These are phyloP conservation scores for Neosilurus hyrtlii DNA, from an alignment of 2,797 vertebrate species.

Conservation along the genomic window DNA sequence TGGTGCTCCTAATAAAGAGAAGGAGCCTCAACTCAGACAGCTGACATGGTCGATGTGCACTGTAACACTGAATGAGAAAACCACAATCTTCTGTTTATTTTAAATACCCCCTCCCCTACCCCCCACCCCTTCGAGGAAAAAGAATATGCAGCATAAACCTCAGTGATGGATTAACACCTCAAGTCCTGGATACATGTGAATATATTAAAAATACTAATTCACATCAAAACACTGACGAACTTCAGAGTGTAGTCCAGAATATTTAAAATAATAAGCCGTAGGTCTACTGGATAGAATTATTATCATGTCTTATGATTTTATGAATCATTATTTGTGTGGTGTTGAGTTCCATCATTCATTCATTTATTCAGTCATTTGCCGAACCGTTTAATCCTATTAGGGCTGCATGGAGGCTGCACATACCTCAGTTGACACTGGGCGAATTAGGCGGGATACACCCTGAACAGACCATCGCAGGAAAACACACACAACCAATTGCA, in stretches of 20 bases:
- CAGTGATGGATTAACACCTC: slow-evolving; percentile 23
- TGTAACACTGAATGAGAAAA: slow-evolving; percentile 34
- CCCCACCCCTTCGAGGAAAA: slow-evolving; percentile 21
- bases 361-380: no score
- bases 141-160: slow-evolving; percentile 12
- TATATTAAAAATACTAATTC: not conserved
- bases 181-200: slow-evolving; percentile 4
- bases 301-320: not conserved
- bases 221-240: slow-evolving; percentile 4
- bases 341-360: no score
- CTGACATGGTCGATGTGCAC: slow-evolving; percentile 43
- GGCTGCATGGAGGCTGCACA: no score
- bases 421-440: no score
- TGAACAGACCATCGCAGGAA: no score
- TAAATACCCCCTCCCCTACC: slow-evolving; percentile 11
- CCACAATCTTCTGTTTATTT: slow-evolving; percentile 48
- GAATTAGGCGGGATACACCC: no score
- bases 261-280: not conserved
- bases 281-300: not conserved
- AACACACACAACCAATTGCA: no score
- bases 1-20: slow-evolving; percentile 59
- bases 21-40: slow-evolving; percentile 46
- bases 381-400: no score
- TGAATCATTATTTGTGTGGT: not conserved
- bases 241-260: not conserved